phyloP scores from a whole-genome alignment of 2,888 invertebrate species.

The Apamea epomidion region DNA sequence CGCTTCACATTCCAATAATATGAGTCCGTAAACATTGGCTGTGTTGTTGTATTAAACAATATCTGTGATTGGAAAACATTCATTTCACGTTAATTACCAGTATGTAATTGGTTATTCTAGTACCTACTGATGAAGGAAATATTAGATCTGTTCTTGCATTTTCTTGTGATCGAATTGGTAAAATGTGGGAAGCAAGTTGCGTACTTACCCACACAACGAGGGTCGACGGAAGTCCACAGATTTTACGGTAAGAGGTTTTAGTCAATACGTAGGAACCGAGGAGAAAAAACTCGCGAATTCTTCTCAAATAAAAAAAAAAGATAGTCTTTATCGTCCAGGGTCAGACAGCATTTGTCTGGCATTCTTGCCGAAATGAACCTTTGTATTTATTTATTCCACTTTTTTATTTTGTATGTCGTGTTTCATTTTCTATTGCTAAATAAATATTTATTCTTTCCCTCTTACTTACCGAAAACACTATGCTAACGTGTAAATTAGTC shows the following conservation, averaged over 20 bases:
- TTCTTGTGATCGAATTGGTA: constrained; percentile 10
- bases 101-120: background rate
- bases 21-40: constrained; percentile 2
- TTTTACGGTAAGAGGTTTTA: background rate
- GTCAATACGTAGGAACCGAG: background rate
- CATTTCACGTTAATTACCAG: constrained; percentile 25
- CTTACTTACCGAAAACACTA: background rate
- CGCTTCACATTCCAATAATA: constrained; percentile 22
- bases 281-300: background rate
- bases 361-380: background rate
- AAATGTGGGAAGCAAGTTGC: background rate
- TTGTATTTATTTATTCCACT: background rate
- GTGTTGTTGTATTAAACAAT: constrained; percentile 14
- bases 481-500: background rate
- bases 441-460: background rate
- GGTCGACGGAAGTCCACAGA: background rate
- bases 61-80: constrained; percentile 25
- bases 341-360: background rate
- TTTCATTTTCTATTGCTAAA: background rate
- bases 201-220: no score
- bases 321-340: background rate
- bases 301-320: background rate
- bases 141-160: background rate
- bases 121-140: background rate
- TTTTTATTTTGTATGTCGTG: background rate